Conservation (phyloP, 2,797 vertebrate genomes). For the Enteromius thamalakanensis region DNA sequence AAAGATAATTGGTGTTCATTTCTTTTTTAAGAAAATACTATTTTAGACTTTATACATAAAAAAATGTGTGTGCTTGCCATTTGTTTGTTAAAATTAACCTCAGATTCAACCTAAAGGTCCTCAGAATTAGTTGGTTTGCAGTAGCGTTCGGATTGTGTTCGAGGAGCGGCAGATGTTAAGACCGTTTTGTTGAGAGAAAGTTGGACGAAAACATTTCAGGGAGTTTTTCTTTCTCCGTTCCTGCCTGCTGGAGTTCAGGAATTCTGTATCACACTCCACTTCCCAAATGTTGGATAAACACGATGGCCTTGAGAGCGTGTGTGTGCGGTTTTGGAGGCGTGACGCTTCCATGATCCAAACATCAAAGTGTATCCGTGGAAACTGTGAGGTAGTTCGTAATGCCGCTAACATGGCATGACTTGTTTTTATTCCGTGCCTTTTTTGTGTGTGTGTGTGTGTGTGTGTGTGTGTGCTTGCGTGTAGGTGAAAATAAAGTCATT, state of each 20-base stretch:
- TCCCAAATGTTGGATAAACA: conserved; percentile 58
- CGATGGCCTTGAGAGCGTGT: conserved; percentile 66
- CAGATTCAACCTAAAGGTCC: background rate
- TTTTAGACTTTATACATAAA: background rate
- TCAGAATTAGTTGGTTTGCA: background rate
- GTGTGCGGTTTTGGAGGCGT: conserved; percentile 34
- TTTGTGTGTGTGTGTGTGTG: background rate
- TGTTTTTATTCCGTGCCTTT: conserved; percentile 38
- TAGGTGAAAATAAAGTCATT: conserved; percentile 18
- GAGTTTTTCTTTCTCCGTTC: conserved; percentile 39
- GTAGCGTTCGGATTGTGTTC: background rate
- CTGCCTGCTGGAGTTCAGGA: conserved; percentile 55
- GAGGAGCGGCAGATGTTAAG: background rate
- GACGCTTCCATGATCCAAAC: conserved; percentile 42
- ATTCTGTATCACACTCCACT: conserved; percentile 69
- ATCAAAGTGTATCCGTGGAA: conserved; percentile 49
- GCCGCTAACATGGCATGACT: conserved; percentile 42
- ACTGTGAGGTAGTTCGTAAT: conserved; percentile 36
- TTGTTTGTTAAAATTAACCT: background rate
- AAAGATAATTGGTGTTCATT: background rate
- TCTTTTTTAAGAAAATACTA: background rate
- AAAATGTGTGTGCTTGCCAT: background rate
- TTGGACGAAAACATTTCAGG: background rate
- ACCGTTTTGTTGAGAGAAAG: conserved; percentile 20
- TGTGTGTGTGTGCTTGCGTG: background rate